phyloP scores from a whole-genome alignment of 2,888 invertebrate species.

The Drosophila tanythrix region DNA sequence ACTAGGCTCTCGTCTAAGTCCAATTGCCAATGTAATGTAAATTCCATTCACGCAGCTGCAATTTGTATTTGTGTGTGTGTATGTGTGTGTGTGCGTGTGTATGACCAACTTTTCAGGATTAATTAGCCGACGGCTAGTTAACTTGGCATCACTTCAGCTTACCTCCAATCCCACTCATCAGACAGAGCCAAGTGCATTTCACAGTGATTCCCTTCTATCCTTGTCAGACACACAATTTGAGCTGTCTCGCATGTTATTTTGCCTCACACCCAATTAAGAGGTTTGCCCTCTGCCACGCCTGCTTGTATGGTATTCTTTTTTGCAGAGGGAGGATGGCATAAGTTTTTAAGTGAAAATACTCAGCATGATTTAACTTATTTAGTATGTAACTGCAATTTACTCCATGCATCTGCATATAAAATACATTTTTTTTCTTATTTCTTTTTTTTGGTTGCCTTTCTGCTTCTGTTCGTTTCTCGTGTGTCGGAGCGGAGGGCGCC shows the following conservation, averaged over 20 bases:
- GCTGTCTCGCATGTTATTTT: constrained; percentile 71
- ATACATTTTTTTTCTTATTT: constrained; percentile 62
- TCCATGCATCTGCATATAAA: constrained; percentile 77
- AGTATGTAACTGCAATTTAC: constrained; percentile 79
- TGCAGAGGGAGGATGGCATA: constrained; percentile 1
- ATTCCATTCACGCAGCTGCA: constrained; percentile 58
- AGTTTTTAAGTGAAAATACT: constrained; percentile 79
- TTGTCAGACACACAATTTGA: constrained; percentile 54
- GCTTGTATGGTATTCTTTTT: constrained; percentile 8
- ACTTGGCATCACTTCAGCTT: constrained; percentile 57
- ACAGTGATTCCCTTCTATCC: constrained; percentile 8
- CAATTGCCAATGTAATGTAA: constrained; percentile 68
- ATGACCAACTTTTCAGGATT: constrained; percentile 71
- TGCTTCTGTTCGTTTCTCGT: not conserved
- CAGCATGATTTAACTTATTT: constrained; percentile 80
- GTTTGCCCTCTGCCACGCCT: constrained; percentile 50
- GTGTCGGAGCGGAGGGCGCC: constrained; percentile 42
- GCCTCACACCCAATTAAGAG: constrained; percentile 80
- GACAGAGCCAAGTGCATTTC: constrained; percentile 37
- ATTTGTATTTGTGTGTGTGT: not conserved
- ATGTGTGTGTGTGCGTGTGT: not conserved
- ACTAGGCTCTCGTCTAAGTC: constrained; percentile 66
- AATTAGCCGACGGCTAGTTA: constrained; percentile 78
- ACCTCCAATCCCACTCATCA: constrained; percentile 31
- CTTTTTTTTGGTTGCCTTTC: not conserved